These are phyloP conservation scores for Ephydatia muelleri DNA, from an alignment of 37 sponge, comb jelly and placozoan genomes.

Conservation along the genomic window DNA sequence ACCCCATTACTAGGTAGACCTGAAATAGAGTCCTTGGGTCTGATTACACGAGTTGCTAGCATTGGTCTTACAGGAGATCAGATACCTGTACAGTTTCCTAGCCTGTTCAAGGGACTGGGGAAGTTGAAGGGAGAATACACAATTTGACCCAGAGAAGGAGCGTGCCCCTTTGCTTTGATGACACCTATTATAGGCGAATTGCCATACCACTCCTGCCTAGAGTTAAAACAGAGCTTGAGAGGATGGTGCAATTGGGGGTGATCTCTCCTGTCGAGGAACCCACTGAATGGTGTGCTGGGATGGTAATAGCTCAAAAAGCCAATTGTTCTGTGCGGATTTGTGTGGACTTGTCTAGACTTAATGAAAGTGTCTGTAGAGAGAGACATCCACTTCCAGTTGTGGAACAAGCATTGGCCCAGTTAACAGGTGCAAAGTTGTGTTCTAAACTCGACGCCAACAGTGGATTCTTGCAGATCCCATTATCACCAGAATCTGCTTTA, in stretches of 20 bases:
- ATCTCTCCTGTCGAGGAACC: conserved; percentile 26
- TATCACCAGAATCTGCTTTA: conserved; percentile 28
- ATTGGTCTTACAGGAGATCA: neutral
- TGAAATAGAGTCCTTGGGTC: conserved; percentile 26
- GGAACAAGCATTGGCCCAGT: conserved; percentile 50
- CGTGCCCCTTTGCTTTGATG: conserved; percentile 19
- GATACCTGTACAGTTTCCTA: conserved; percentile 14
- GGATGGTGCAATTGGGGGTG: conserved; percentile 43
- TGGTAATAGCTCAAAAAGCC: conserved; percentile 47
- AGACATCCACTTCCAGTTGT: conserved; percentile 45
- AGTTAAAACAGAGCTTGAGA: conserved; percentile 39
- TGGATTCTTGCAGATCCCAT: conserved; percentile 53
- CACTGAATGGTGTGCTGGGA: conserved; percentile 54
- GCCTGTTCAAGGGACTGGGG: conserved; percentile 41
- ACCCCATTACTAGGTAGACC: conserved; percentile 36
- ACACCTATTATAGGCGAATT: conserved; percentile 50
- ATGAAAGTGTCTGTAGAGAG: conserved; percentile 50
- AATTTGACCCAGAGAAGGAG: conserved; percentile 19
- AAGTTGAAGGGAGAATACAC: conserved; percentile 38
- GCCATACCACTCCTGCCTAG: conserved; percentile 25
- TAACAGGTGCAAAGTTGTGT: conserved; percentile 30
- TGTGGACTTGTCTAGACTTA: conserved; percentile 53
- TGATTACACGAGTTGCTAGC: conserved; percentile 7
- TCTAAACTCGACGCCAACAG: conserved; percentile 60
- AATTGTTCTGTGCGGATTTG: conserved; percentile 44